Conservation (phyloP, 2,113 vertebrate species). For the Gavialis gangeticus region DNA sequence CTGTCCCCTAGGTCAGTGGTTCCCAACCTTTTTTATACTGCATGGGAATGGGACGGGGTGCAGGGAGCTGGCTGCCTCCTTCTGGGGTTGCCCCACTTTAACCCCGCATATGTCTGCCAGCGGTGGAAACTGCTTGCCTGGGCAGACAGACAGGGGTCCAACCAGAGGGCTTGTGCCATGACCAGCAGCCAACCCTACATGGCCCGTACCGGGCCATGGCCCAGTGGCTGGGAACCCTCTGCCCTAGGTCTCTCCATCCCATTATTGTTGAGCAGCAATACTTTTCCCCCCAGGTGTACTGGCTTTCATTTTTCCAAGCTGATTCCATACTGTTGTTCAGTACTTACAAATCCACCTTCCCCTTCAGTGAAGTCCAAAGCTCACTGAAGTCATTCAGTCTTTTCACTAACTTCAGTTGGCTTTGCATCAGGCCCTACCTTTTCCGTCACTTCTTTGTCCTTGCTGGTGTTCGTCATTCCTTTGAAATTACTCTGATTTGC, state of each 20-base stretch:
- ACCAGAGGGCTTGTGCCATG: too few relatives aligned
- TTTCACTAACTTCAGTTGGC: neutral
- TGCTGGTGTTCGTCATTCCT: fast-evolving
- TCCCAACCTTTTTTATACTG: too few relatives aligned
- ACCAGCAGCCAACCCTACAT: too few relatives aligned
- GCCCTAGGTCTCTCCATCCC: slow-evolving; percentile 45
- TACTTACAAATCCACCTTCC: neutral
- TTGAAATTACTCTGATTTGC: fast-evolving
- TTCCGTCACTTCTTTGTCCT: neutral
- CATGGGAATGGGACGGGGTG: too few relatives aligned
- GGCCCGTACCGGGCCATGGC: too few relatives aligned
- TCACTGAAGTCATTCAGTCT: neutral
- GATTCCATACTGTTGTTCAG: neutral
- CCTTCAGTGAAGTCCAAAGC: neutral
- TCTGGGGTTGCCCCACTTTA: neutral
- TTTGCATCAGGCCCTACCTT: neutral
- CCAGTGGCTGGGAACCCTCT: neutral
- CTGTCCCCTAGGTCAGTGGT: too few relatives aligned
- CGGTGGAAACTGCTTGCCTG: too few relatives aligned
- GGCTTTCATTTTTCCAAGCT: fast-evolving
- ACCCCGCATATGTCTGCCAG: neutral
- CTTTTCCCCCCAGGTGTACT: neutral
- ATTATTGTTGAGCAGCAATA: neutral
- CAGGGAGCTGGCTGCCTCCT: too few relatives aligned
- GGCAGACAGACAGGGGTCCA: too few relatives aligned